Base-by-base conservation (phyloP, 2,888 invertebrate genomes). In the Stenotaenia linearis region DNA sequence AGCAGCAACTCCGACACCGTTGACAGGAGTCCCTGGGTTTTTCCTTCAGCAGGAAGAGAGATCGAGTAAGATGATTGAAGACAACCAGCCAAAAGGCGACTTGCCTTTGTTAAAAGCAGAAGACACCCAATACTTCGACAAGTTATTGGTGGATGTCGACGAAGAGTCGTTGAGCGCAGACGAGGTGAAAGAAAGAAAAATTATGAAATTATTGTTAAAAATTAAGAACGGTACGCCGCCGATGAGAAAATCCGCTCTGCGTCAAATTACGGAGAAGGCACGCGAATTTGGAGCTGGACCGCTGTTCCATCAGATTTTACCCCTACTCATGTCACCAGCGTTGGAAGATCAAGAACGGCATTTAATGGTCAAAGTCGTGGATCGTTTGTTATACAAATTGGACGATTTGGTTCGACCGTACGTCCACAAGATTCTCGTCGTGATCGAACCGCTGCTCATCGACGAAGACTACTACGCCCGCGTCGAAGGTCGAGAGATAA, bases 391-490 rank as follows among this genome's bases (percentile, higher is more conserved):
- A 15, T 99, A 99, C 88, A 99, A 99, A 87, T 88, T 99, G 83
- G 99, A 99, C 85, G 99, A 99, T 88, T 89, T 99, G 83, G 99
- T 99, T 30, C 91, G 99, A 82, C 99, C 99, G 0, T 99, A 99
- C 85, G 99, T 99, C 0, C 99, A 99, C 88, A 99, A 99, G 89
- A 99, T 99, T 86, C 90, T 99, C 82, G 99, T 99, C 18, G 99
- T 99, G 3, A 99, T 99, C 86, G 99, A 99, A 88, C 99, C 99
- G 0, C 88, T 99, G 81, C 89, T 99, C 61, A 99, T 99, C 86
- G 99, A 99, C 86, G 99, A 99, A 90, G 99, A 99, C 87, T 99
- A 99, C 88, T 99, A 99, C 86, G 99, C 99, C 28, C 93, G 99
- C 86, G 99, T 99, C 7, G 99, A 99, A 87, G 99, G 98, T 83